Base-by-base conservation (phyloP, 2,888 invertebrate genomes). In the Cosmia pyralina region DNA sequence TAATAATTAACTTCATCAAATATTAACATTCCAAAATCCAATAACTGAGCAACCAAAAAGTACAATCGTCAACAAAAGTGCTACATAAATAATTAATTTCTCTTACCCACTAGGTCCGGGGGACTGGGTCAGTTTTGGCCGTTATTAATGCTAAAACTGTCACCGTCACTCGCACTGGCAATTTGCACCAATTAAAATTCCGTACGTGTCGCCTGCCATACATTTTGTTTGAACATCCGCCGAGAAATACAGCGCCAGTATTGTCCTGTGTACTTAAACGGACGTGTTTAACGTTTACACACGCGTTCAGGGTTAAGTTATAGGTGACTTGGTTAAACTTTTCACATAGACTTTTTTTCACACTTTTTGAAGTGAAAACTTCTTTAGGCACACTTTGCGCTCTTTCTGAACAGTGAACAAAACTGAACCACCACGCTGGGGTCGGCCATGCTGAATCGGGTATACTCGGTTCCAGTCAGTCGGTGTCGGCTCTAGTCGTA, bases 151-250 rank as follows among this genome's bases (percentile, higher is more conserved):
- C 85, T 87, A 86, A 87, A 88, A 84, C 85, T 86, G 87, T 87
- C 88, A 84, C 83, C 78, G 86, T 84, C 85, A 85, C 79, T 86
- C 86, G 81, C 66, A 75, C 81, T 80, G 86, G 83, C 88, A 90
- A 91, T 93, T 92, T 88, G 82, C 88, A 84, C 87, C 92, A 90
- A 92, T 93, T 93, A 92, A 93, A 92, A 93, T 93, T 92, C 93
- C 79, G 83, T 81, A 76, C 87, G 88, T 90, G 89, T 89, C 86
- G 84, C 81, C 81, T 79, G 80, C 89, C 92, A 92, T 92, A 90
- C 90, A 91, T 93, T 93, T 90, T 90, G 91, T 92, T 91, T 91
- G 91, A 91, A 87, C 88, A 87, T 87, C 88, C 88, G 85, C 79
- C 79, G 88, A 90, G 90, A 89, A 88, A 91, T 86, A 86, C 85